Evolutionary conservation across 2,113 vertebrate genomes (phyloP), one percentile per base, ranked within the genome.

Genomic region (Oryzias javanicus): DNA sequence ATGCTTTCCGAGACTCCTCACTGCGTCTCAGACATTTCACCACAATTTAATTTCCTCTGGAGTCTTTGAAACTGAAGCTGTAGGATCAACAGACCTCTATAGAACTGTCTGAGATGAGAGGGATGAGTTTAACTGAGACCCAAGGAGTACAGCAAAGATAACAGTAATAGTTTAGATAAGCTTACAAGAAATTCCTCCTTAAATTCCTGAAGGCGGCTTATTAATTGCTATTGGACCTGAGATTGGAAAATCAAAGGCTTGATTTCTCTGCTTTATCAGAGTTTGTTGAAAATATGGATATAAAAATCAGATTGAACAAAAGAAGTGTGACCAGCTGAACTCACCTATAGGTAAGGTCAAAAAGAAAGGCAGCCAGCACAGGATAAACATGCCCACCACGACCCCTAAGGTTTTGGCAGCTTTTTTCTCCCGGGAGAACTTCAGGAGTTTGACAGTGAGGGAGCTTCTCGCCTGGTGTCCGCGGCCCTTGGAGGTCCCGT

Each of bases 301-400:
- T 48, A 16, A 35, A 14, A 59, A 1, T 57, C 3, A 35, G 45
- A 60, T 29, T 6, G 49, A 41, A 49, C 13, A 29, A 50, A 54
- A 25, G 50, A 22, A 63, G 3, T 18, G 2, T 49, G 20, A 64
- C 22, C 22, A 13, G 5, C 13, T 54, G 52, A 6, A 92, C 95
- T 90, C 90, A 98, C 95, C 95, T 70, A 98, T 91, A 0, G 95
- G 95, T 15, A 98, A 91, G 64, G 93, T 92, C 3, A 96, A 93
- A 90, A 98, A 98, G 92, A 98, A 98, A 17, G 95, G 95, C 16
- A 98, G 87, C 95, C 95, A 98, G 60, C 95, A 98, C 24, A 97
- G 87, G 78, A 95, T 94, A 67, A 98, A 98, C 94, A 97, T 96
- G 60, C 95, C 95, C 15, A 98, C 94, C 76, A 98, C 95, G 45